Base-by-base conservation (phyloP, 2,113 vertebrate species). In the Muntiacus reevesi region DNA sequence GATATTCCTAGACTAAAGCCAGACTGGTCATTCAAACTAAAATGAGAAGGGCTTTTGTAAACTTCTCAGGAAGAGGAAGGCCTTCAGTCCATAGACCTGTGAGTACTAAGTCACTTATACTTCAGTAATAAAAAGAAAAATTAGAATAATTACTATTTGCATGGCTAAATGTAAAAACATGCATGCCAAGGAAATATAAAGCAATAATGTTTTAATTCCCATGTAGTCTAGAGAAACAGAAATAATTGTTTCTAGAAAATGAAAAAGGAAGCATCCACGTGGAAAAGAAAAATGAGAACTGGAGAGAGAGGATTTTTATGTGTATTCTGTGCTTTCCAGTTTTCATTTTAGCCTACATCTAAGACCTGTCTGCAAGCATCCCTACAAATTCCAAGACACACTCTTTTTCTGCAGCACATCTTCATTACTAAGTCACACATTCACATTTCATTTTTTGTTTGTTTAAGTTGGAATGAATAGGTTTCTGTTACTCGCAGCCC, bases 181-280 rank as follows among this genome's bases (percentile, higher is more conserved):
- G 3, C 36, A 83, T 78, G 28, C 7, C 84, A 93, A 16, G 36
- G 36, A 94, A 89, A 92, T 64, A 25, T 8, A 16, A 95, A 88
- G 67, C 43, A 76, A 33, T 89, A 60, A 89, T 87, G 21, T 30
- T 95, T 25, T 33, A 54, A 92, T 92, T 81, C n/a, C 67, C 33
- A 67, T 54, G 23, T 25, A 71, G 17, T 92, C 55, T 57, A 74
- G 47, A 94, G 91, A 87, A 95, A 94, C 36, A 76, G 25, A 86
- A 94, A 45, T 79, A 97, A 89, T 82, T 96, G 36, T 74, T 94
- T 40, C 74, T 7, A 92, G 52, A 82, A 83, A 79, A 45, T 57
- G 50, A 78, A 60, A 97, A 94, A 71, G 43, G 25, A 92, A 94
- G 45, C 54, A 71, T 96, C 14, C 52, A 55, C 40, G 47, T 84